A percentile compares a stretch with the other conserved stretches of the same genome.
Conservation (phyloP, 2,797 vertebrate genomes). For the Coregonus suidteri region DNA sequence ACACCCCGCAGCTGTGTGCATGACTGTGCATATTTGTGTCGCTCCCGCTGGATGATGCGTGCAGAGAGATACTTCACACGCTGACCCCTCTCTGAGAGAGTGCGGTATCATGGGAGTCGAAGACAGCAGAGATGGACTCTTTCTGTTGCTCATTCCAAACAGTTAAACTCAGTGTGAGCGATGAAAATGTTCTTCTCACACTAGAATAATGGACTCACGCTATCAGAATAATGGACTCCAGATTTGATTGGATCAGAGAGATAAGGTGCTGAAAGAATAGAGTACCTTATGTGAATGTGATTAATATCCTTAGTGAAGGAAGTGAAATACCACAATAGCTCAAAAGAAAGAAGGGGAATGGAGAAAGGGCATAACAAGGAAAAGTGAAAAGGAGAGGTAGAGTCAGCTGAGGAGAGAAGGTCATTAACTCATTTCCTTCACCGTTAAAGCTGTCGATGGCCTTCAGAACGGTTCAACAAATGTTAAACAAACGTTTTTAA, state of each 20-base stretch:
- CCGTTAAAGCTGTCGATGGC: constrained; percentile 37
- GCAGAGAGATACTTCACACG: constrained; percentile 26
- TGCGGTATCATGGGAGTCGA: constrained; percentile 24
- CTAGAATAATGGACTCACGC: constrained; percentile 14
- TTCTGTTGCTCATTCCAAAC: constrained; percentile 21
- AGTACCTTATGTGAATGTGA: constrained; percentile 57
- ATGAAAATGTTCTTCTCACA: background rate
- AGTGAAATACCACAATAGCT: background rate
- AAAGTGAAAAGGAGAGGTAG: constrained; percentile 4
- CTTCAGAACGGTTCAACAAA: constrained; percentile 36
- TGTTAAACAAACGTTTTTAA: constrained; percentile 21
- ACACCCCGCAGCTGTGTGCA: constrained; percentile 45
- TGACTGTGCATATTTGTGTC: constrained; percentile 47
- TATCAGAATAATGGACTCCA: constrained; percentile 62
- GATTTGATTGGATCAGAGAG: constrained; percentile 53
- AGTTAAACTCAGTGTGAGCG: constrained; percentile 33
- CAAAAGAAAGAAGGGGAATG: background rate
- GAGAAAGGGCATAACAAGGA: constrained; percentile 10
- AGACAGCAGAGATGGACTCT: constrained; percentile 8
- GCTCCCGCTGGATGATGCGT: constrained; percentile 28
- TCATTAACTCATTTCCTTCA: constrained; percentile 49
- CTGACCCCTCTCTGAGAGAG: constrained; percentile 28
- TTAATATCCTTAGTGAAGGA: constrained; percentile 52
- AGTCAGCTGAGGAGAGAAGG: constrained; percentile 9
- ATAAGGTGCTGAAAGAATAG: constrained; percentile 51